Evolutionary conservation across 2,113 vertebrate genomes (phyloP).

Genomic region (Paramisgurnus dabryanus): DNA sequence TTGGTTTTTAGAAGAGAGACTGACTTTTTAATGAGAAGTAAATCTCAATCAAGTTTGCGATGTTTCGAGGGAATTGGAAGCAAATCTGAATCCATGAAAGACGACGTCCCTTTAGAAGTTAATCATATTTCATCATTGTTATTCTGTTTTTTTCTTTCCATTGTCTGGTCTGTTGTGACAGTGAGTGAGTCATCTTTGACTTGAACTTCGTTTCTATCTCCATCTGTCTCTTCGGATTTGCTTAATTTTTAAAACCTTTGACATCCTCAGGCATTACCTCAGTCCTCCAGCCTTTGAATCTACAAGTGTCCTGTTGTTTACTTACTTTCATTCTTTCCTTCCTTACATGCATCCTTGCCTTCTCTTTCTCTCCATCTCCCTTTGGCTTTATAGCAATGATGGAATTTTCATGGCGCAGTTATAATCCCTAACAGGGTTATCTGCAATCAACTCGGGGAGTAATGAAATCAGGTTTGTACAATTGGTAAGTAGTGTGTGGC

Average conservation of each 20-base stretch:
- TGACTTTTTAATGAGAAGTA: not conserved
- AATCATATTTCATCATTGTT: conserved; percentile 55
- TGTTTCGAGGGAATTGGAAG: not conserved
- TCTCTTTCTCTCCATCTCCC: conserved; percentile 4
- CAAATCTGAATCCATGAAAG: not conserved
- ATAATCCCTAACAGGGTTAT: conserved; percentile 54
- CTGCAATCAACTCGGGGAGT: conserved; percentile 54
- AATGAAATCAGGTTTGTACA: conserved; percentile 51
- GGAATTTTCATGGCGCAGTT: conserved; percentile 46
- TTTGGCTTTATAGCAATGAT: conserved; percentile 45
- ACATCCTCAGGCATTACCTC: conserved; percentile 54
- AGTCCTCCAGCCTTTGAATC: conserved; percentile 38
- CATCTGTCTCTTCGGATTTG: conserved; percentile 48
- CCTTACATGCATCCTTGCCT: not conserved
- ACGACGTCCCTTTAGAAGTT: not conserved
- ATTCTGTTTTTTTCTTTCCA: conserved; percentile 38
- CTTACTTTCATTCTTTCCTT: not conserved
- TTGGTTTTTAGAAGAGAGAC: too few species aligned
- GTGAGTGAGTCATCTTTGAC: conserved; percentile 60
- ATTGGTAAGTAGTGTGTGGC: conserved; percentile 46
- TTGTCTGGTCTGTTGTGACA: conserved; percentile 42
- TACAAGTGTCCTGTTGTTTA: conserved; percentile 44
- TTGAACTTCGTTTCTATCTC: conserved; percentile 59
- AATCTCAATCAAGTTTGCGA: not conserved
- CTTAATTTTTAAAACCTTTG: conserved; percentile 40